phyloP scores from a whole-genome alignment of 2,113 vertebrate genomes.

The Riparia riparia region DNA sequence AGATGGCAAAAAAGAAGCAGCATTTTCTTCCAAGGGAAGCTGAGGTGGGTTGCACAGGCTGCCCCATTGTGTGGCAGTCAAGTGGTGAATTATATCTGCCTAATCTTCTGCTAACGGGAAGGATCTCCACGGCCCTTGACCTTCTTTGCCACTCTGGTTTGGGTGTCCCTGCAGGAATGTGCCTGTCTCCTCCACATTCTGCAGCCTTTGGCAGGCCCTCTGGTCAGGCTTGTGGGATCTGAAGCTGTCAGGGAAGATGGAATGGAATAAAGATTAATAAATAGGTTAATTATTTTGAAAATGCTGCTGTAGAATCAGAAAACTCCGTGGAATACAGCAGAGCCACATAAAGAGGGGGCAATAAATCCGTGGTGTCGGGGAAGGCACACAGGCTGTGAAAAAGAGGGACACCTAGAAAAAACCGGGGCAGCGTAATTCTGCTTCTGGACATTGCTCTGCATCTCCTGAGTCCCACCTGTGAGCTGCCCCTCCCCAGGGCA shows the following conservation, averaged over 20 bases:
- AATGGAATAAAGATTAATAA: neutral
- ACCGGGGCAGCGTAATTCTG: neutral
- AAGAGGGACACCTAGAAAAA: neutral
- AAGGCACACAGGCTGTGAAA: neutral
- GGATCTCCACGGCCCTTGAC: accelerated
- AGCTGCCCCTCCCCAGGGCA: neutral
- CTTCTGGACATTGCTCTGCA: neutral
- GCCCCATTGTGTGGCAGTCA: neutral
- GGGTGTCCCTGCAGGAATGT: neutral
- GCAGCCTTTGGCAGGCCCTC: neutral
- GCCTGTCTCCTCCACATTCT: neutral
- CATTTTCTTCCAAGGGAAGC: neutral
- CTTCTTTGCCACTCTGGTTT: neutral
- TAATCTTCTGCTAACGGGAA: accelerated
- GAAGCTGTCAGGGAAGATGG: neutral
- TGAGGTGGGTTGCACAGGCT: accelerated
- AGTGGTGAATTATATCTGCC: neutral
- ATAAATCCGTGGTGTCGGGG: accelerated
- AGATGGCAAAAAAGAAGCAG: neutral
- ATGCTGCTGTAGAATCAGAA: neutral
- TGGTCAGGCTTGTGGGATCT: accelerated
- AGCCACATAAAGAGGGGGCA: neutral
- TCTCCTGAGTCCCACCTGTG: accelerated
- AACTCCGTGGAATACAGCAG: neutral
- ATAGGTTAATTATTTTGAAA: neutral